Evolutionary conservation across 2,113 vertebrate species (phyloP), one percentile per base, ranked within the genome.

Genomic region (Lasiurus cinereus): DNA sequence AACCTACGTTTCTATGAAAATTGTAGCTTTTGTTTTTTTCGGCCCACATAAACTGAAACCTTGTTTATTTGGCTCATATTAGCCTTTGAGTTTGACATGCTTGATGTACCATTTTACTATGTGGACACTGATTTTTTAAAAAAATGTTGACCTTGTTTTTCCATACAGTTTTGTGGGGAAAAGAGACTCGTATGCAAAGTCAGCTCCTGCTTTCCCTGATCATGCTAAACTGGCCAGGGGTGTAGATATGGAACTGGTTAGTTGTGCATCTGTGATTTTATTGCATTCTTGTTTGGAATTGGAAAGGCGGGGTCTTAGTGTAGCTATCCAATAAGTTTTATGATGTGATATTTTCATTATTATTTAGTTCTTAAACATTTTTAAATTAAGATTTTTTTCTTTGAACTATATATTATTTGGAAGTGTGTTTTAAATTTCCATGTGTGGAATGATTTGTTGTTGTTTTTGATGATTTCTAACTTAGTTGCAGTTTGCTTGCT

Each of bases 211-310:
- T 97, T 84, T 91, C 93, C 87, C 73, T 93, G 86, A 96, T 21
- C 97, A 85, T 98, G 98, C 94, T 97, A 97, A 96, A 96, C 29
- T 98, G 98, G 98, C 98, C 97, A 94, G 98, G 94, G 96, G 92
- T 98, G 98, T 98, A 98, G 98, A 98, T 98, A 98, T 97, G 97
- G 98, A 97, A 96, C 97, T 98, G 98, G 97, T 97, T 98, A 98
- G 98, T 96, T 96, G 96, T 97, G 96, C 97, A 96, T 98, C 98
- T 98, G 97, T 98, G 97, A 98, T 96, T 97, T 97, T 98, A 97
- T 97, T 97, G 97, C 96, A 95, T 95, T 96, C 73, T 50, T 77
- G 29, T 12, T 31, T 90, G 33, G 24, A 67, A 46, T 5, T 50
- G 52, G 52, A 70, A 73, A 16, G 72, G 46, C 33, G 48, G 36